A percentile compares a stretch with the other conserved stretches of the same genome.
Conservation (phyloP, 2,797 vertebrate species). For the Ciconia nigra region DNA sequence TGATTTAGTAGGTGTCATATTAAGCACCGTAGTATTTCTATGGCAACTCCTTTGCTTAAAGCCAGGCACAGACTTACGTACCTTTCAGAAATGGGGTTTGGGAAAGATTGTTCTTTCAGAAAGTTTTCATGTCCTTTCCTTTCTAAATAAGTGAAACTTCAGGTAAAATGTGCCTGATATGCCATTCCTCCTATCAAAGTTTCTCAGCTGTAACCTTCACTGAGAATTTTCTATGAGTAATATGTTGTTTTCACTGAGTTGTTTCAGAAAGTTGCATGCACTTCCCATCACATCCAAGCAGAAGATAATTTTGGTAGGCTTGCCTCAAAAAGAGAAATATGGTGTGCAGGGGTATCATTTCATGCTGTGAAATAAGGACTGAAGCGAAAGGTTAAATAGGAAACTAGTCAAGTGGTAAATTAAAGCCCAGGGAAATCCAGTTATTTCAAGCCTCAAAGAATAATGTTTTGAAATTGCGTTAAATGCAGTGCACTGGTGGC, state of each 20-base stretch:
- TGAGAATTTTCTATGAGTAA: neutral
- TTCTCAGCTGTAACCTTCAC: slow-evolving; percentile 3
- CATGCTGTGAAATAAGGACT: slow-evolving; percentile 53
- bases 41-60: neutral
- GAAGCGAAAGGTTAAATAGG: slow-evolving; percentile 58
- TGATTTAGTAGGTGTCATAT: neutral
- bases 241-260: slow-evolving; percentile 13
- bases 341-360: slow-evolving; percentile 42
- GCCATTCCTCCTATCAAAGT: neutral
- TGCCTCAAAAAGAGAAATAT: slow-evolving; percentile 30
- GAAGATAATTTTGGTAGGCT: slow-evolving; percentile 52
- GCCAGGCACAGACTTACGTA: neutral
- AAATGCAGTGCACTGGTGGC: neutral
- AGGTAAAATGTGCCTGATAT: neutral
- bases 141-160: neutral
- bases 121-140: neutral
- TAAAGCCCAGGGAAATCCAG: slow-evolving; percentile 58
- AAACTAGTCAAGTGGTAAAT: slow-evolving; percentile 70
- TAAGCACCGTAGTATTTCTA: neutral
- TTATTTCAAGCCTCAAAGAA: slow-evolving; percentile 54
- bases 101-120: neutral
- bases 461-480: slow-evolving; percentile 31
- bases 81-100: neutral
- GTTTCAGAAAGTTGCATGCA: slow-evolving; percentile 23
- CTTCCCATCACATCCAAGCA: slow-evolving; percentile 18